Conservation (phyloP, 2,888 invertebrate species). For the Cacoxenus indagator region DNA sequence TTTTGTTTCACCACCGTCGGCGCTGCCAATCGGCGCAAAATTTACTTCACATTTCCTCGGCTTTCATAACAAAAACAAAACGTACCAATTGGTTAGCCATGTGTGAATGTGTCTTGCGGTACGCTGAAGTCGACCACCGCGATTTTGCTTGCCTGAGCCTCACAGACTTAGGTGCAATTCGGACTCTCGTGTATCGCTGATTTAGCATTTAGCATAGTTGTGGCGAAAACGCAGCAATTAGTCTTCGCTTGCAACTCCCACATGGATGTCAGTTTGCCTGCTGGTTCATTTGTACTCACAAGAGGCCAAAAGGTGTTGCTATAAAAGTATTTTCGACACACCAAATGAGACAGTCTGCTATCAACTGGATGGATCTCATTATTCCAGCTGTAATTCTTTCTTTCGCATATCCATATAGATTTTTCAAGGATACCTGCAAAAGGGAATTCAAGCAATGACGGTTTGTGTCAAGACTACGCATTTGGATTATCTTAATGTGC, state of each 20-base stretch:
- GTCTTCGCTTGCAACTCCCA: conserved; percentile 22
- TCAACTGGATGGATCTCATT: neutral
- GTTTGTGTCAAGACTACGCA: no score
- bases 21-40: conserved; percentile 5
- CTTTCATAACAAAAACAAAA: neutral
- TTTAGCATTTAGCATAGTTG: conserved; percentile 22
- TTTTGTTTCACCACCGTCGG: neutral
- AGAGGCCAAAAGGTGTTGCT: conserved; percentile 10
- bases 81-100: conserved; percentile 12
- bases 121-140: neutral
- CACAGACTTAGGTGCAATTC: neutral
- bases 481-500: no score
- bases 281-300: neutral
- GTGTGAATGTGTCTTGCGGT: conserved; percentile 7
- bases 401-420: neutral
- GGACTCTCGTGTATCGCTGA: conserved; percentile 9
- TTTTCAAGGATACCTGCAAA: neutral
- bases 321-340: neutral
- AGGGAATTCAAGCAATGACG: neutral
- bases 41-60: conserved; percentile 4
- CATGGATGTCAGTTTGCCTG: conserved; percentile 16
- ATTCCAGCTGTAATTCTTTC: neutral
- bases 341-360: neutral
- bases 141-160: neutral
- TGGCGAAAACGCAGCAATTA: conserved; percentile 19